Conservation (phyloP, 2,797 vertebrate species). For the Nyctalus aviator region DNA sequence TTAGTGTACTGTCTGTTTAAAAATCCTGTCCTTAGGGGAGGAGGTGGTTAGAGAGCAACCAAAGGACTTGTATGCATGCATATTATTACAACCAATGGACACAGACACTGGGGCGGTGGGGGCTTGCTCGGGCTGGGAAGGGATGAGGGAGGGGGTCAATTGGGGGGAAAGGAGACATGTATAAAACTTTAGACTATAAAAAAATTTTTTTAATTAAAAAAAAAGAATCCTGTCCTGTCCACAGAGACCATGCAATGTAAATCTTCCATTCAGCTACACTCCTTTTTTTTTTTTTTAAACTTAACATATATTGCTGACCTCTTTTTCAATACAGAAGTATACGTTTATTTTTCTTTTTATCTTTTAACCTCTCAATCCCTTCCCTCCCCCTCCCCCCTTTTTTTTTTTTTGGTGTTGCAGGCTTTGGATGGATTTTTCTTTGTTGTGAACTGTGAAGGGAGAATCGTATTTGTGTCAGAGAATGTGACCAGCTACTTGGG, state of each 20-base stretch:
- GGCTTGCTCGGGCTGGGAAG: too few species aligned
- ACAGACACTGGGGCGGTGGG: too few species aligned
- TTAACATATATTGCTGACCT: slow-evolving; percentile 32
- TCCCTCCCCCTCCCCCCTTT: fast-evolving
- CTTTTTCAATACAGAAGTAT: not conserved
- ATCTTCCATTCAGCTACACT: not conserved
- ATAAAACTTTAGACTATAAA: too few species aligned
- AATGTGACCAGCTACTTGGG: slow-evolving; percentile 96
- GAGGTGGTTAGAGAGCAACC: too few species aligned
- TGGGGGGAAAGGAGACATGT: too few species aligned
- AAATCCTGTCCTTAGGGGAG: not conserved
- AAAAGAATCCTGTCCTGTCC: not conserved
- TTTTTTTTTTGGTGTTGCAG: slow-evolving; percentile 83
- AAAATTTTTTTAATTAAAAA: too few species aligned
- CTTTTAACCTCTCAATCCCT: not conserved
- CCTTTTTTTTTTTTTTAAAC: not conserved
- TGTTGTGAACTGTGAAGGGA: slow-evolving; percentile 96
- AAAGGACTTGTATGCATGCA: too few species aligned
- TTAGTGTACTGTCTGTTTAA: not conserved
- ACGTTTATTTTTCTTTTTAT: slow-evolving; percentile 51
- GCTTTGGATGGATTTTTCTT: slow-evolving; percentile 97
- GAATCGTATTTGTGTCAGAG: slow-evolving; percentile 96
- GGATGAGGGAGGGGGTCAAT: too few species aligned
- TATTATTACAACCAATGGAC: too few species aligned
- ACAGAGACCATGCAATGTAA: not conserved